These are phyloP conservation scores for Sycon ciliatum DNA, from an alignment of 37 sponge, comb jelly and placozoan genomes.

Conservation along the genomic window DNA sequence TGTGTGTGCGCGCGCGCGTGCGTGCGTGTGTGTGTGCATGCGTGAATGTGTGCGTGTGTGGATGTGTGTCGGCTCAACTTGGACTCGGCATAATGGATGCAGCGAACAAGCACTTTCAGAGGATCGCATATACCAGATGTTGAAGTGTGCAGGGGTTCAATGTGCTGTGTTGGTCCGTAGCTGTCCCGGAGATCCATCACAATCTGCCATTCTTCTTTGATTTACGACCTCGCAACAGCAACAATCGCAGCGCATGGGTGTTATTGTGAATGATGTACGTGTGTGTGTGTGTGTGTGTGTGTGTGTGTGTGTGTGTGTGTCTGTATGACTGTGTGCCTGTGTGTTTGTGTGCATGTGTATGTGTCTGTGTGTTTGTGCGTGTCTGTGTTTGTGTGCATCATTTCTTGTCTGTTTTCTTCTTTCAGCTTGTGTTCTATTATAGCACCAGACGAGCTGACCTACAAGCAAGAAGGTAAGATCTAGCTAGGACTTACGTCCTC, in stretches of 20 bases:
- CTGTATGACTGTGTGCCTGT: neutral
- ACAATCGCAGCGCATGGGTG: too few species aligned
- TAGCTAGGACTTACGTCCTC: neutral
- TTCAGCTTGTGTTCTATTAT: slow-evolving; percentile 48
- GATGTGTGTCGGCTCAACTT: too few species aligned
- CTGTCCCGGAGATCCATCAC: too few species aligned
- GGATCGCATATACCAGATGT: too few species aligned
- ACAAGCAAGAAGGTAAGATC: slow-evolving; percentile 34
- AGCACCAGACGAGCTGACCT: slow-evolving; percentile 29
- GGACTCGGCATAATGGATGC: too few species aligned
- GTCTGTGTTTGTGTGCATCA: neutral
- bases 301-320: slow-evolving; percentile 2
- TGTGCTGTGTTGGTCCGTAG: too few species aligned
- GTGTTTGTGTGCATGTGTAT: neutral
- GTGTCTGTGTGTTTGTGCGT: neutral
- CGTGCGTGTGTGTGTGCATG: neutral
- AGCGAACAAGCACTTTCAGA: too few species aligned
- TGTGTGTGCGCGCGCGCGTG: neutral
- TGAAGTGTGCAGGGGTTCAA: too few species aligned
- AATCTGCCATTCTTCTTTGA: too few species aligned
- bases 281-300: neutral
- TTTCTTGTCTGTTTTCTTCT: neutral
- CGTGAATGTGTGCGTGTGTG: too few species aligned
- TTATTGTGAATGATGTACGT: too few species aligned
- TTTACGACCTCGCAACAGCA: too few species aligned